Conservation (phyloP, 2,888 invertebrate species). For the Diaprepes abbreviatus region DNA sequence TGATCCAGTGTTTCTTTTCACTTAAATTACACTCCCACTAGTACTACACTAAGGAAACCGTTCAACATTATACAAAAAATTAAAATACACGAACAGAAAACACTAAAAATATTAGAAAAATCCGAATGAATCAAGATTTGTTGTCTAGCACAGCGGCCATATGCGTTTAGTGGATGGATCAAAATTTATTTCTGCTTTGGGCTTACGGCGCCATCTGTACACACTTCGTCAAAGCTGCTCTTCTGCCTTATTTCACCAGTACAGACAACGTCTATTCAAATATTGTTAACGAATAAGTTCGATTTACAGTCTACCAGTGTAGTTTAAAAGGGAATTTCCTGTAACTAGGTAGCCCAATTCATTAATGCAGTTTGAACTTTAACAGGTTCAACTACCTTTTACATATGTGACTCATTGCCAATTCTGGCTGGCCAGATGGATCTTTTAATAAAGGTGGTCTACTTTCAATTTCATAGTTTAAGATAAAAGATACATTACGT, state of each 20-base stretch:
- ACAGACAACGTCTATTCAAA: neutral
- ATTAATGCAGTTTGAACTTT: neutral
- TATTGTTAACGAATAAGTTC: neutral
- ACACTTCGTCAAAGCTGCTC: neutral
- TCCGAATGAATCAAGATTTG: constrained; percentile 29
- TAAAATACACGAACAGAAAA: constrained; percentile 37
- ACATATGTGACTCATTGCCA: neutral
- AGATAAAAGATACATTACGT: no score
- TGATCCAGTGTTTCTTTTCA: neutral
- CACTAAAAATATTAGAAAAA: constrained; percentile 39
- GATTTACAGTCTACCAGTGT: neutral
- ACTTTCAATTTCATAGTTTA: no score
- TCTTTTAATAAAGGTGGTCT: no score
- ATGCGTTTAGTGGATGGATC: constrained; percentile 27
- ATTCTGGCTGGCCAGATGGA: no score
- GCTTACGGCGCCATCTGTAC: constrained; percentile 4
- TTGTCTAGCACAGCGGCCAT: constrained; percentile 38
- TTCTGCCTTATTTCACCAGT: neutral
- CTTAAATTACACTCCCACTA: constrained; percentile 10
- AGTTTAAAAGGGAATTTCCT: neutral
- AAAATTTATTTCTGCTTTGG: constrained; percentile 16
- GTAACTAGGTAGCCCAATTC: no score
- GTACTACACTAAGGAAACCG: constrained; percentile 23
- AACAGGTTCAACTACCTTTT: neutral
- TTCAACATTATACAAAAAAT: constrained; percentile 19